Conservation (phyloP, 2,797 vertebrate genomes). For the Sphenopsis melanotis region DNA sequence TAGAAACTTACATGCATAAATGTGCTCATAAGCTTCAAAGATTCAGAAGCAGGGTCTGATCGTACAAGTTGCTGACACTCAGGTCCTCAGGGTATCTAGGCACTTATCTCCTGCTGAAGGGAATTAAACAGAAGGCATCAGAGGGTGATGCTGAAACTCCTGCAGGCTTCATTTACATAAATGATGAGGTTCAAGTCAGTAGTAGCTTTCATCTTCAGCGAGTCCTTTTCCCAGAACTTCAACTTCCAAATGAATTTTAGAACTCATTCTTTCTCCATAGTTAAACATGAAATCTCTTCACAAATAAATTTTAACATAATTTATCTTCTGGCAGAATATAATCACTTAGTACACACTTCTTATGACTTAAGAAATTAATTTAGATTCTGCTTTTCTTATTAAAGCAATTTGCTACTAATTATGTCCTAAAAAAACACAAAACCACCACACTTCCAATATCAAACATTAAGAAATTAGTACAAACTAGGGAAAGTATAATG, state of each 20-base stretch:
- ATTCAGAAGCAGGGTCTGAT: neutral
- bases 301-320: neutral
- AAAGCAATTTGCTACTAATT: neutral
- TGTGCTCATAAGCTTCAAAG: neutral
- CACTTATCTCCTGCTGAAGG: neutral
- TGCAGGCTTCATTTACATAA: conserved; percentile 11
- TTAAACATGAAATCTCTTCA: neutral
- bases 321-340: neutral
- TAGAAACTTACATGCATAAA: neutral
- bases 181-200: neutral
- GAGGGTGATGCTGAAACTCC: conserved; percentile 4
- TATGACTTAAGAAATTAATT: neutral
- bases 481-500: neutral
- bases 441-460: neutral
- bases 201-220: neutral
- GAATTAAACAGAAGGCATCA: conserved; percentile 42
- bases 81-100: neutral
- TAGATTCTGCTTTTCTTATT: neutral
- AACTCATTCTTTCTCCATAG: neutral
- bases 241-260: neutral
- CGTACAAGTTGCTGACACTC: neutral
- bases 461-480: neutral
- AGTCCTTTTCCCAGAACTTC: neutral
- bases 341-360: neutral
- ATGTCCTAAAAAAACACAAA: neutral